These are phyloP conservation scores for Bos javanicus DNA, from an alignment of 2,113 vertebrate genomes.

Conservation along the genomic window DNA sequence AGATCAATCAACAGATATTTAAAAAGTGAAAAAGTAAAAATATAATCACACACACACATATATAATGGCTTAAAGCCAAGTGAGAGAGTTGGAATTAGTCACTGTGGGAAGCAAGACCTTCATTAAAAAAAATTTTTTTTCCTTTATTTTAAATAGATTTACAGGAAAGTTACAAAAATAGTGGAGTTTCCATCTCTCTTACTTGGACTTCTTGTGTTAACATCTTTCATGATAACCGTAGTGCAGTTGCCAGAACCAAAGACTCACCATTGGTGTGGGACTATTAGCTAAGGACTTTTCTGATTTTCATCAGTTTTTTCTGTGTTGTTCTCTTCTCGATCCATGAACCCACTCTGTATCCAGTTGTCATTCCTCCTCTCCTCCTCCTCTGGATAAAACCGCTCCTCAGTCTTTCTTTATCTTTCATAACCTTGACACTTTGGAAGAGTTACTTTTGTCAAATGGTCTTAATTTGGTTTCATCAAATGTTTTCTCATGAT, in stretches of 20 bases:
- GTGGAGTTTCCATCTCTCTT: neutral
- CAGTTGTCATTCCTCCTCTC: neutral
- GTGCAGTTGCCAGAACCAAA: neutral
- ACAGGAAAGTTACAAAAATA: neutral
- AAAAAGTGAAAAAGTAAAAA: neutral
- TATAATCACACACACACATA: neutral
- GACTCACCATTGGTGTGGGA: neutral
- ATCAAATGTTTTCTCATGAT: neutral
- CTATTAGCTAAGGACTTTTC: neutral
- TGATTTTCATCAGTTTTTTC: neutral
- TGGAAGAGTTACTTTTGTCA: neutral
- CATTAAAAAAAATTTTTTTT: neutral
- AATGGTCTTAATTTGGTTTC: neutral
- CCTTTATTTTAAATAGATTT: constrained; percentile 8
- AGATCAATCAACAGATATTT: neutral
- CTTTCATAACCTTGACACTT: neutral
- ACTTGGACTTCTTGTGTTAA: neutral
- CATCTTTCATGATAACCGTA: neutral
- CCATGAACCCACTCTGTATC: neutral
- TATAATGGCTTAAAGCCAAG: neutral
- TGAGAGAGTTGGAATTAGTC: neutral
- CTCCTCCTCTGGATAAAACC: neutral
- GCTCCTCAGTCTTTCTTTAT: neutral
- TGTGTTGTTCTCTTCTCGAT: neutral
- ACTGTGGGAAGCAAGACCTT: neutral